Conservation (phyloP, 2,113 vertebrate species). For the Pipa parva region DNA sequence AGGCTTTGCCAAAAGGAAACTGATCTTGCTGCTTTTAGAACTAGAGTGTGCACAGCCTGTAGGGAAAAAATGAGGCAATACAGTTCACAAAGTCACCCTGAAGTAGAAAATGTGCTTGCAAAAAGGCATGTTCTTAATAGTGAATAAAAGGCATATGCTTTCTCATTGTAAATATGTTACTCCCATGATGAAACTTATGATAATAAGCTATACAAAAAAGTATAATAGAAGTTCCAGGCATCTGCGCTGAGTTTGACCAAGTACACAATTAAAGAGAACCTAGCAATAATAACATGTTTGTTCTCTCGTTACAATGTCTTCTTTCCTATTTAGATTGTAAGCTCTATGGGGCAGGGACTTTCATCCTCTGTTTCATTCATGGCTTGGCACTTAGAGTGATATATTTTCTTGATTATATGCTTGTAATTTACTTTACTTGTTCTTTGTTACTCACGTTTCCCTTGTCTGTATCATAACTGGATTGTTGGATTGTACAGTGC, state of each 20-base stretch:
- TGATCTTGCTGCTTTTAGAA: conserved; percentile 5
- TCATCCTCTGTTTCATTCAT: too few species aligned
- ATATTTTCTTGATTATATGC: too few species aligned
- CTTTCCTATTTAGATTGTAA: too few species aligned
- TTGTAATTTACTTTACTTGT: too few species aligned
- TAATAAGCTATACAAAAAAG: neutral
- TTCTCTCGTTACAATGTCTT: too few species aligned
- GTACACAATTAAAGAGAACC: neutral
- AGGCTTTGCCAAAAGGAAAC: conserved; percentile 22
- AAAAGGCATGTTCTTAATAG: neutral
- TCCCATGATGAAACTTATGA: neutral
- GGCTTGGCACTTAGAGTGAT: too few species aligned
- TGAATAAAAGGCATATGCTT: neutral
- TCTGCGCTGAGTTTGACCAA: neutral
- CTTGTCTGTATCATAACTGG: too few species aligned
- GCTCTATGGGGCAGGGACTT: too few species aligned
- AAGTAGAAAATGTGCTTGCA: neutral
- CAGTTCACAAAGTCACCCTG: neutral
- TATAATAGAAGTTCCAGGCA: neutral
- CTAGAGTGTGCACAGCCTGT: neutral
- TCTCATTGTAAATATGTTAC: neutral
- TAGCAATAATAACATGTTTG: neutral
- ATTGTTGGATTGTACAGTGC: too few species aligned
- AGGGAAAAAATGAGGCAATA: neutral
- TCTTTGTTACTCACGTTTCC: too few species aligned